Conservation (phyloP, 2,113 vertebrate genomes). For the Pelobates fuscus region DNA sequence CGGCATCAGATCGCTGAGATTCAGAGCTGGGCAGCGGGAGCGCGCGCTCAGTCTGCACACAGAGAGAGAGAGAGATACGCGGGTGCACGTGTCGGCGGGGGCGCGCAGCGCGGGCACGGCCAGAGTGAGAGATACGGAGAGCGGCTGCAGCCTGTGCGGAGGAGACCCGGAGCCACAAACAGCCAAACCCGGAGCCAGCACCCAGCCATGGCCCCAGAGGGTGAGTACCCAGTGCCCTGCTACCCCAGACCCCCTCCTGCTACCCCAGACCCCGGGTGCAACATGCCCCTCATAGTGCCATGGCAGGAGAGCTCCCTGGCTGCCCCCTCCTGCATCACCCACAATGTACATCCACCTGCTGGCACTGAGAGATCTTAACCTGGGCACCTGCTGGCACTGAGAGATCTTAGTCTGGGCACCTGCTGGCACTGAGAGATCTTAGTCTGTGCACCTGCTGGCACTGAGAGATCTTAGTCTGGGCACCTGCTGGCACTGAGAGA, state of each 20-base stretch:
- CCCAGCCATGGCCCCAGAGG: not conserved
- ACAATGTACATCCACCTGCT: no score
- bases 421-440: no score
- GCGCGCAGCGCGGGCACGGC: conserved; percentile 18
- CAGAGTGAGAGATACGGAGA: conserved; percentile 13
- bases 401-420: no score
- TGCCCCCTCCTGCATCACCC: not conserved
- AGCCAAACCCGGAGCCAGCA: not conserved
- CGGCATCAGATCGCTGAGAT: no score
- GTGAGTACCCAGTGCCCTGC: conserved; percentile 14
- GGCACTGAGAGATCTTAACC: no score
- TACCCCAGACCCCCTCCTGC: not conserved
- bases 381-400: no score
- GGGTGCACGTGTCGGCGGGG: not conserved
- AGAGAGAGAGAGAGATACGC: not conserved
- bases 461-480: no score
- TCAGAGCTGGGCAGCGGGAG: not conserved
- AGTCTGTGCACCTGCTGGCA: no score
- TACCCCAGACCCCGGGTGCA: no score
- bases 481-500: no score
- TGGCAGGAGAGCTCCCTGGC: not conserved
- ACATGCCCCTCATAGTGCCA: no score
- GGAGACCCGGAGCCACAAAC: conserved; percentile 6
- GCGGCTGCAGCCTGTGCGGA: conserved; percentile 32
- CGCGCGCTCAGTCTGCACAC: conserved; percentile 13